Percentiles rank a stretch among this genome's conserved stretches.
Evolutionary conservation across 2,797 vertebrate genomes (phyloP).

Genomic region (Poecilia gillii): DNA sequence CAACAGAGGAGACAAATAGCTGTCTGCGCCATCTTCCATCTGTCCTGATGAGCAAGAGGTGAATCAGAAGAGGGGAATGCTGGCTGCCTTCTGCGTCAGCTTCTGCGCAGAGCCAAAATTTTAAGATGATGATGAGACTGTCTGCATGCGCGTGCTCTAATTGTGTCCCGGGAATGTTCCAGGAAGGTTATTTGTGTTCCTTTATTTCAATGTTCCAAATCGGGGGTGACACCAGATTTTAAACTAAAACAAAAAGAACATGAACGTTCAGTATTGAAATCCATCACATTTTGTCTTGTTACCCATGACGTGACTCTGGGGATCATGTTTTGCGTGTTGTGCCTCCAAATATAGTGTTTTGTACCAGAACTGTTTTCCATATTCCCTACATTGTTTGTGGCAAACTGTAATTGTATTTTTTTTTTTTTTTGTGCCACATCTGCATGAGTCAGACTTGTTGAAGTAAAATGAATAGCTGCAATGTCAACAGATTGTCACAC

Average conservation of each 20-base stretch:
- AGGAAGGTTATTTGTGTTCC: background rate
- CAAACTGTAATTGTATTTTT: background rate
- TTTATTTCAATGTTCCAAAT: background rate
- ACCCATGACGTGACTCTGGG: background rate
- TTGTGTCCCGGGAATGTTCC: constrained; percentile 15
- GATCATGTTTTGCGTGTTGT: background rate
- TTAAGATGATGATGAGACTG: constrained; percentile 29
- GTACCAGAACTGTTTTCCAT: background rate
- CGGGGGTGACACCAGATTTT: background rate
- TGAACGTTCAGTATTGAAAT: background rate
- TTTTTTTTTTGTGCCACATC: background rate
- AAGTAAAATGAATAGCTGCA: background rate
- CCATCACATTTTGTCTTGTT: background rate
- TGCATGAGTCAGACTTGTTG: background rate
- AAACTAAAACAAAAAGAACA: background rate
- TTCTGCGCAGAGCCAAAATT: constrained; percentile 26
- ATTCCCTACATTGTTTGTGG: background rate
- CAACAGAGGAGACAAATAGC: background rate
- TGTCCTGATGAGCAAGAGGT: constrained; percentile 46
- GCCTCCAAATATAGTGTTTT: background rate
- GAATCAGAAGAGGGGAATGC: constrained; percentile 52
- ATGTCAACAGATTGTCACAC: background rate
- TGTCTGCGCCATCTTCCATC: constrained; percentile 12
- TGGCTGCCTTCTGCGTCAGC: constrained; percentile 29
- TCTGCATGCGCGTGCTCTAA: constrained; percentile 29